Evolutionary conservation across 2,797 vertebrate genomes (phyloP), one percentile per base, ranked within the genome.

Genomic region (Podarcis siculus): DNA sequence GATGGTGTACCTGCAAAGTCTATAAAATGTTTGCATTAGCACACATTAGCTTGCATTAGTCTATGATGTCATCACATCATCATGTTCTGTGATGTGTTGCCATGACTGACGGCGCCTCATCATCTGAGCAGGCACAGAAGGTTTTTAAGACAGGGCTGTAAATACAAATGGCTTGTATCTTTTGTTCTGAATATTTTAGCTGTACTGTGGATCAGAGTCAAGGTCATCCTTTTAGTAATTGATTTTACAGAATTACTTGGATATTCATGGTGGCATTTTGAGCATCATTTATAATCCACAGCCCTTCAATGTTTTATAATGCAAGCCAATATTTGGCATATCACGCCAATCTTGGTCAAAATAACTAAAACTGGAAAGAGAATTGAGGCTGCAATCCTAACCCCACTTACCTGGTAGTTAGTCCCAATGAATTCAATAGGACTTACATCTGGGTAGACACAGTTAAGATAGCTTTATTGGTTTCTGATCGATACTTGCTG

Each of bases 311-410:
- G 27, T 55, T 80, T 88, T 87, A 76, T 55, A 49, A 35, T 75
- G 82, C 73, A 85, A 66, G 12, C 17, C 37, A 76, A 32, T 49
- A 87, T 25, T 17, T 45, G 19, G 23, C 12, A 71, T 15, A 15
- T 13, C 8, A 15, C 6, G 9, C 7, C 27, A 45, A 39, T 17
- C 7, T 55, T 64, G 87, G 5, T 15, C 6, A 88, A 77, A 37
- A 49, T 79, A 64, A 91, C 81, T 8, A 88, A 73, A 73, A 15
- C 23, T 55, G 76, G 72, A 25, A 19, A 69, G 64, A 85, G 19
- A 75, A 64, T 86, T 79, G 37, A 58, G 35, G 25, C 5, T 19
- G 5, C 42, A 79, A 21, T 79, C 49, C 30, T 49, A 30, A 49
- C 42, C 76, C 15, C 6, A 15, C 13, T 49, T 49, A 19, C 27